Evolutionary conservation across 1,140 invertebrate genomes (phyloP).

Genomic region (Theocolax elegans): DNA sequence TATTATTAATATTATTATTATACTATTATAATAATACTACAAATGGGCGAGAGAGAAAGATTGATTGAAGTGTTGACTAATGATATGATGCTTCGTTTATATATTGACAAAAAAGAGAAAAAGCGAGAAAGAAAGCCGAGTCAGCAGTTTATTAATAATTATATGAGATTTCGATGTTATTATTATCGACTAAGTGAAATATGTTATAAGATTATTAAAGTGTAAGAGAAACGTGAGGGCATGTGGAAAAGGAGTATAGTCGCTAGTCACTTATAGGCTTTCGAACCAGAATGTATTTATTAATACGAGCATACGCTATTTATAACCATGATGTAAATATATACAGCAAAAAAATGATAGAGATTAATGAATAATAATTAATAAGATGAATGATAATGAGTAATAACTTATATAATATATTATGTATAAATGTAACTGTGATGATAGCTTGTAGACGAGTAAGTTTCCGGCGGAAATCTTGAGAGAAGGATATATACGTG

Average conservation of each 20-base stretch:
- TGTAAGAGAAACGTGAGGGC: neutral
- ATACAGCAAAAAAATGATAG: slow-evolving; percentile 51
- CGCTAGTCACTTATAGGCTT: slow-evolving; percentile 61
- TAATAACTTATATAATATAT: slow-evolving; percentile 51
- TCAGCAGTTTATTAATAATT: slow-evolving; percentile 38
- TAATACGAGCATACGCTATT: slow-evolving; percentile 57
- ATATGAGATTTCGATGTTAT: slow-evolving; percentile 40
- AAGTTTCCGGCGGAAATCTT: slow-evolving; percentile 51
- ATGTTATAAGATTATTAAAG: slow-evolving; percentile 39
- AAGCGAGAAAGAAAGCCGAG: neutral
- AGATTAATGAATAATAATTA: slow-evolving; percentile 42
- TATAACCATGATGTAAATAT: slow-evolving; percentile 62
- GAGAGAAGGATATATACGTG: slow-evolving; percentile 30
- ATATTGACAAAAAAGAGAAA: slow-evolving; percentile 27
- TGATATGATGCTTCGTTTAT: slow-evolving; percentile 40
- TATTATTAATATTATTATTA: slow-evolving; percentile 17
- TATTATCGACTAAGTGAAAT: slow-evolving; percentile 37
- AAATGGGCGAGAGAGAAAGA: slow-evolving; percentile 13
- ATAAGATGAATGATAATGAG: slow-evolving; percentile 45
- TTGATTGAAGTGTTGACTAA: slow-evolving; percentile 28
- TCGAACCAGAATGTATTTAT: slow-evolving; percentile 64
- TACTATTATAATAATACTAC: too few species aligned
- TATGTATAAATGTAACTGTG: slow-evolving; percentile 65
- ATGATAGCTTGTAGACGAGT: slow-evolving; percentile 62
- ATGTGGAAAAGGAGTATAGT: slow-evolving; percentile 35